phyloP scores from a whole-genome alignment of 37 sponge, comb jelly and placozoan genomes.

The Tethya wilhelma region DNA sequence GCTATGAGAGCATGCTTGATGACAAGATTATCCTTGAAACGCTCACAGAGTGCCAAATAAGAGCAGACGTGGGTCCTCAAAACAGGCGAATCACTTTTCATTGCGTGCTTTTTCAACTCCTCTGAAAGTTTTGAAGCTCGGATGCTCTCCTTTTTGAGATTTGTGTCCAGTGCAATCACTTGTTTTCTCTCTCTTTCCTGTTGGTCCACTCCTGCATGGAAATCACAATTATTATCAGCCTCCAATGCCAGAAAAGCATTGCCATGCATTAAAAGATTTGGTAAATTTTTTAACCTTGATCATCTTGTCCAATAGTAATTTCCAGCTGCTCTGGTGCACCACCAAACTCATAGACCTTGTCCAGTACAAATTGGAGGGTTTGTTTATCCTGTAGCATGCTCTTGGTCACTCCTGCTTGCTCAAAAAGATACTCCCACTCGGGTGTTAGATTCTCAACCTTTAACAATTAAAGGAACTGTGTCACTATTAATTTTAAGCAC shows the following conservation, averaged over 20 bases:
- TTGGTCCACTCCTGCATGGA: neutral
- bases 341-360: constrained; percentile 48
- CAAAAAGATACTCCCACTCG: constrained; percentile 73
- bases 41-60: constrained; percentile 20
- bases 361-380: constrained; percentile 61
- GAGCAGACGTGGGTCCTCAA: constrained; percentile 17
- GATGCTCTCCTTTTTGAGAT: constrained; percentile 28
- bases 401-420: constrained; percentile 55
- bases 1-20: constrained; percentile 38
- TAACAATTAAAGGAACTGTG: neutral
- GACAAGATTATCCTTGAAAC: constrained; percentile 57
- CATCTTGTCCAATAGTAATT: no score
- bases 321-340: constrained; percentile 52
- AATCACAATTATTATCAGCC: neutral
- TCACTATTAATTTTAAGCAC: neutral
- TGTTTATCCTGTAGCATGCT: constrained; percentile 36
- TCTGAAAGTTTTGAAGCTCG: constrained; percentile 42
- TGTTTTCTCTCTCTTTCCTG: constrained; percentile 24
- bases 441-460: constrained; percentile 49
- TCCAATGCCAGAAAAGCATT: no score
- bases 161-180: constrained; percentile 44
- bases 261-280: no score
- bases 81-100: neutral
- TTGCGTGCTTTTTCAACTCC: constrained; percentile 32
- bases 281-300: no score